These are phyloP conservation scores for Craterocephalus amniculus DNA, from an alignment of 2,797 vertebrate genomes.

Conservation along the genomic window DNA sequence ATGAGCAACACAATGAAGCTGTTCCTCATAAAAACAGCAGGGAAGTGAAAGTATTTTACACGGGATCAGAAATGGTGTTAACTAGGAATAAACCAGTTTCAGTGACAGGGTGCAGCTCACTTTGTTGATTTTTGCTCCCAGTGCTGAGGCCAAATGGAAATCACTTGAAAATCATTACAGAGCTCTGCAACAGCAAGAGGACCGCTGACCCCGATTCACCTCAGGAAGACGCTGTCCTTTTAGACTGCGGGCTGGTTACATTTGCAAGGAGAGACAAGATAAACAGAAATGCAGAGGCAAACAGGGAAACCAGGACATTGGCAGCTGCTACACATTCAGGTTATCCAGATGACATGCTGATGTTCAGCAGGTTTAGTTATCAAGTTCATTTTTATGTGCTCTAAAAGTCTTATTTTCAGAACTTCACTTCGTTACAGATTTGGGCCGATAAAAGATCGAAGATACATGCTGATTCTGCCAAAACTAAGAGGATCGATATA, in stretches of 20 bases:
- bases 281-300: not conserved
- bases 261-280: too few relatives aligned
- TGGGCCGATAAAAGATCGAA: too few relatives aligned
- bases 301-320: not conserved
- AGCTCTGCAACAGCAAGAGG: slow-evolving; percentile 23
- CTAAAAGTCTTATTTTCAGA: too few relatives aligned
- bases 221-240: not conserved
- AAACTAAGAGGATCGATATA: too few relatives aligned
- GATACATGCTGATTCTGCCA: too few relatives aligned
- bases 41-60: not conserved
- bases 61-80: not conserved
- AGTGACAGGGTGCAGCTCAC: slow-evolving; percentile 6
- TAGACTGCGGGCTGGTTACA: not conserved
- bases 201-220: slow-evolving; percentile 8
- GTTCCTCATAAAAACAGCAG: not conserved
- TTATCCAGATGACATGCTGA: too few relatives aligned
- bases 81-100: slow-evolving; percentile 2
- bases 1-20: not conserved
- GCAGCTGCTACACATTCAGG: too few relatives aligned
- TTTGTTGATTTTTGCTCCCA: slow-evolving; percentile 4
- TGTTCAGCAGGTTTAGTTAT: too few relatives aligned
- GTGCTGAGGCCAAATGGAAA: slow-evolving; percentile 54
- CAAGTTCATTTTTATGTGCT: too few relatives aligned
- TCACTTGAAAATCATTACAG: slow-evolving; percentile 69
- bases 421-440: too few relatives aligned